Percentiles rank a stretch among this genome's conserved stretches.
Conservation (phyloP, 2,797 vertebrate species). For the Melanotaenia nigrans region DNA sequence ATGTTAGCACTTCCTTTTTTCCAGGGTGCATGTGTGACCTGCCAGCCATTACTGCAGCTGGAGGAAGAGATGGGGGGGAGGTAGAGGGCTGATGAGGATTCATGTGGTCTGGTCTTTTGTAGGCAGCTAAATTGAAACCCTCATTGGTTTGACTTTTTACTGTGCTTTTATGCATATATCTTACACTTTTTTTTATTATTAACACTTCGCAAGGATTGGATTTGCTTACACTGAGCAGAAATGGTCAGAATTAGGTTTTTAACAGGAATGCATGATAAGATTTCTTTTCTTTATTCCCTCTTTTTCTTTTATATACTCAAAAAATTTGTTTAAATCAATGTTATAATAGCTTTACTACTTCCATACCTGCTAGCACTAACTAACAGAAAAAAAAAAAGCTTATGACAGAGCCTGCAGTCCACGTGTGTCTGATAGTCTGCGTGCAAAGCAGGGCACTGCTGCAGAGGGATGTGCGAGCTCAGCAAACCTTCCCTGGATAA, state of each 20-base stretch:
- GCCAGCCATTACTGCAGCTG: slow-evolving; percentile 70
- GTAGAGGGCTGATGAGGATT: slow-evolving; percentile 39
- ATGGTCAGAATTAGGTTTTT: neutral
- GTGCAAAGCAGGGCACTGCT: slow-evolving; percentile 47
- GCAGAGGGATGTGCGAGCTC: slow-evolving; percentile 52
- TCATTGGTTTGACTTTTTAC: slow-evolving; percentile 26
- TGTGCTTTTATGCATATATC: slow-evolving; percentile 9
- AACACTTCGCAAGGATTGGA: neutral
- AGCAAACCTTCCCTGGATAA: slow-evolving; percentile 57
- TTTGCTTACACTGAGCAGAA: neutral
- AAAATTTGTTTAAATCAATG: neutral
- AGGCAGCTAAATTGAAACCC: slow-evolving; percentile 34
- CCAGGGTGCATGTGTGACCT: slow-evolving; percentile 70
- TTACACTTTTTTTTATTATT: neutral
- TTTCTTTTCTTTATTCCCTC: neutral
- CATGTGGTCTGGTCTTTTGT: slow-evolving; percentile 47
- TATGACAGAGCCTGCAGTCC: slow-evolving; percentile 3
- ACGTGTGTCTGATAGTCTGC: slow-evolving; percentile 26
- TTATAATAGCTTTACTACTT: slow-evolving; percentile 6
- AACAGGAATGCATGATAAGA: neutral
- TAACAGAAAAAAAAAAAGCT: slow-evolving; percentile 3
- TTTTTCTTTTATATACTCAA: neutral
- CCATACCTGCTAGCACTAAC: slow-evolving; percentile 6
- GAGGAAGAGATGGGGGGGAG: slow-evolving; percentile 33
- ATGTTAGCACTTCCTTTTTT: slow-evolving; percentile 72